Evolutionary conservation across 2,888 invertebrate genomes (phyloP), one percentile per base, ranked within the genome.

Genomic region (Andrena bicolor): DNA sequence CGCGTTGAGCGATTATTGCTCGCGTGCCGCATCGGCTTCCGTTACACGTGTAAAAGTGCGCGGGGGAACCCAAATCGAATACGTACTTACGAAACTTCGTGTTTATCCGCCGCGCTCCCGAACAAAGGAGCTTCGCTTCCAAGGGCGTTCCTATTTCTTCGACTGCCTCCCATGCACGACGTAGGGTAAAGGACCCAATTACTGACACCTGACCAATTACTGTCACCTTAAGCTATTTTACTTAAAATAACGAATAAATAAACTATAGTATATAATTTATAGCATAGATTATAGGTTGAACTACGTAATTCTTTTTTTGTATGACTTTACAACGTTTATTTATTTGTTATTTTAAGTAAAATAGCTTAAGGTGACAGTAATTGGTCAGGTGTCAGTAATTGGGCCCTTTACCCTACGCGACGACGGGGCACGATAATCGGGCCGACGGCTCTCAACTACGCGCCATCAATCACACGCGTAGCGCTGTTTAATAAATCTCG

Each of bases 401-500:
- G n/a, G n/a, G n/a, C n/a, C n/a, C n/a, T n/a, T n/a, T n/a, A n/a
- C n/a, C n/a, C n/a, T n/a, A n/a, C n/a, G n/a, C n/a, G n/a, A n/a
- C 30, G 13, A 53, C 23, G 63, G 30, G 23, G n/a, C 32, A 13
- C n/a, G 58, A 69, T 28, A 20, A 41, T 35, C 30, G 13, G 64
- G 64, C 53, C 30, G 28, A 20, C 56, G 63, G 68, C 48, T 76
- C 41, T 48, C 41, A 71, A 72, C 53, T 32, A 58, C 35, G 0
- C 10, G 13, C 10, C 63, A 79, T 82, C 72, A 58, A 82, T 85
- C 76, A 66, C 72, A 2, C 53, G 65, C 28, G 13, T 63, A 20
- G 70, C 41, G 49, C 48, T 70, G 48, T 66, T 71, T 73, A 66
- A 81, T 84, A 78, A 76, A 84, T 84, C 78, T 69, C 30, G 65